Evolutionary conservation across 1,140 invertebrate species (phyloP), one percentile per base, ranked within the genome.

Genomic region (Bombus breviceps): DNA sequence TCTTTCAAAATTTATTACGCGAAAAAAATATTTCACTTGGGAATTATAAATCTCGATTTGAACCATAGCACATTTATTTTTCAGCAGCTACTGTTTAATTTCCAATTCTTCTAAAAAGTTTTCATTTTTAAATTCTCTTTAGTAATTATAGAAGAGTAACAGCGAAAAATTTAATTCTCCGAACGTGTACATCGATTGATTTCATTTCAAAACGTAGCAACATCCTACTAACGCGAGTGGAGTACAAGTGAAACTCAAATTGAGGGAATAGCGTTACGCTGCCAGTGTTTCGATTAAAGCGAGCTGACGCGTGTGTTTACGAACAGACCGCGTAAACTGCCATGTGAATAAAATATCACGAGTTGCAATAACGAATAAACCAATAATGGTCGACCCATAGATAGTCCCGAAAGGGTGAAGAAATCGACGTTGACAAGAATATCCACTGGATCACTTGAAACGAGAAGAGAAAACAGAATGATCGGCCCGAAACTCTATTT

Each of bases 401-500:
- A 13, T 39, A 15, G 6, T 25, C 0, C 2, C 18, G 57, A 1
- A 53, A 28, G 34, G 25, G 18, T 9, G 15, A 3, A 22, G 43
- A 66, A 68, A 39, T 28, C 69, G 62, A 25, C 47, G 53, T 34
- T 34, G 32, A 62, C 43, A 32, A 59, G 79, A 37, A 12, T 12
- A 28, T 59, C 18, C 28, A n/a, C 28, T 13, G 10, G 59, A 62
- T 53, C 47, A 53, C 47, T 53, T 62, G 59, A 34, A 34, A 34
- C n/a, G 62, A n/a, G 13, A 32, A 18, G 64, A 2, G 69, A 22
- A 34, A 57, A 34, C 39, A 41, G 22, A 25, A 13, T 41, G n/a
- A 41, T 37, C 64, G 22, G 8, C 47, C 72, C 37, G 69, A 88
- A 78, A 85, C 66, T 86, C 74, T 72, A 86, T 88, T 83, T 89